These are phyloP conservation scores for Sorex maritimensis DNA, from an alignment of 2,797 vertebrate genomes.

Conservation along the genomic window DNA sequence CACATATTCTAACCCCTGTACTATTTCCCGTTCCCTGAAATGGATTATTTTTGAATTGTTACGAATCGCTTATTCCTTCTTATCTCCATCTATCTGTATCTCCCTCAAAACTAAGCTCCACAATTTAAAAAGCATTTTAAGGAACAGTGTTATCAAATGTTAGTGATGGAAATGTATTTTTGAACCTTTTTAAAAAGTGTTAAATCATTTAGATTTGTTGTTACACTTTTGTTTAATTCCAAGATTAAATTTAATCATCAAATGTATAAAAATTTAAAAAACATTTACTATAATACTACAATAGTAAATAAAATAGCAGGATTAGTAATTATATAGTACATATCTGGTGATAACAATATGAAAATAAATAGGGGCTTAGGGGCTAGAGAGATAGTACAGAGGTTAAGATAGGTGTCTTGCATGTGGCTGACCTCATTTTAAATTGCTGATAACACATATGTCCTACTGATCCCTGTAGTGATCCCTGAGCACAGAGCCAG, in stretches of 20 bases:
- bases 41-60: conserved; percentile 30
- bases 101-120: background rate
- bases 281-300: conserved; percentile 2
- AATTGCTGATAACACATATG: too few species aligned
- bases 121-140: conserved; percentile 20
- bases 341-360: background rate
- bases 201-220: conserved; percentile 39
- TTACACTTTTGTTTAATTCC: conserved; percentile 59
- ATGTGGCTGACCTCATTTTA: too few species aligned
- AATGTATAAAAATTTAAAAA: conserved; percentile 13
- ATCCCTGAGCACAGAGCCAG: too few species aligned
- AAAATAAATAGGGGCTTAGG: background rate
- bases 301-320: background rate
- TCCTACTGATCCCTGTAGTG: too few species aligned
- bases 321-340: background rate
- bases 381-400: too few species aligned
- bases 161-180: conserved; percentile 5
- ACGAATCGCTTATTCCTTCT: background rate
- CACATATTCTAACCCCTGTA: too few species aligned
- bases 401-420: too few species aligned
- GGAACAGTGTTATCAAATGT: conserved; percentile 23
- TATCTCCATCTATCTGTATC: background rate
- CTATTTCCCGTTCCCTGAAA: background rate
- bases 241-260: conserved; percentile 55
- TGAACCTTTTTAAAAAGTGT: conserved; percentile 18